Evolutionary conservation across 2,888 invertebrate genomes (phyloP), one percentile per base, ranked within the genome.

Genomic region (Dexiosoma caninum): DNA sequence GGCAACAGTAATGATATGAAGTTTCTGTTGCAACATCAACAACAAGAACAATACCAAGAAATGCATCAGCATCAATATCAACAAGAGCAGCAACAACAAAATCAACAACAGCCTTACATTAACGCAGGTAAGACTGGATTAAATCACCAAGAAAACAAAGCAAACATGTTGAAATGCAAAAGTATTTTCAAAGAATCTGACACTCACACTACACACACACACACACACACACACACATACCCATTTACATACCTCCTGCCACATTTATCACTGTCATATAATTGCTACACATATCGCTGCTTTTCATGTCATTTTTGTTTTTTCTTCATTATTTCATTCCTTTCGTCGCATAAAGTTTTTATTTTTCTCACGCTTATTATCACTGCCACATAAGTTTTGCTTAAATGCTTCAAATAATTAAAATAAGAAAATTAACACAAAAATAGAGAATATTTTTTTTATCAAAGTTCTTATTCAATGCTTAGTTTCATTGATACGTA

Each of bases 1-100:
- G 88, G 87, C 75, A 87, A 87, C 86, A 86, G 86, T 76, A 87
- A 87, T 81, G 88, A 88, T 78, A 84, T 59, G 14, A 81, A 77
- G 59, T 81, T 44, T 37, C 19, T 66, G 40, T 35, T 64, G 4
- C 72, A 74, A 35, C 64, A 71, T 67, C 83, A 62, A 2, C 64
- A 64, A 0, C 70, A 60, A 2, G 64, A 66, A 23, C 32, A 46
- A 5, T 35, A 44, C n/a, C 87, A 88, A 19, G 30, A 53, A 8
- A 32, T 35, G 9, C 60, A 60, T 2, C 30, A 60, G 10, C 44
- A 55, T 2, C 49, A 27, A 2, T 27, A 6, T 27, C 59, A 62
- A n/a, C 40, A 46, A n/a, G 14, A 30, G 3, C 42, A 32, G 12
- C 87, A 89, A 12, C 14, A 23, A 23, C 21, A 40, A 10, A 42